phyloP scores from a whole-genome alignment of 2,888 invertebrate genomes.

The Allophyes oxyacanthae region DNA sequence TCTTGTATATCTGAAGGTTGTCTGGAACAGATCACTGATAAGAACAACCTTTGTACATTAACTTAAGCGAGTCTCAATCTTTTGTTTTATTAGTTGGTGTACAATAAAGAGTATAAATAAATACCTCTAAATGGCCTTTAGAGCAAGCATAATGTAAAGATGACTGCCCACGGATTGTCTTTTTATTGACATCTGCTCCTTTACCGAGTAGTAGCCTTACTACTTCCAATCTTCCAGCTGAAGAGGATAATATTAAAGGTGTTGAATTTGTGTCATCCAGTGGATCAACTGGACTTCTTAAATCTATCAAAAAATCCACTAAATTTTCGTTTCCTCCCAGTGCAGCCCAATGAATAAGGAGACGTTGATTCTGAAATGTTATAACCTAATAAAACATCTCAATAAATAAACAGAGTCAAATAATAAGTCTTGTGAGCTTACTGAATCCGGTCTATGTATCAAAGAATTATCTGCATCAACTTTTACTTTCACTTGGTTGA shows the following conservation, averaged over 20 bases:
- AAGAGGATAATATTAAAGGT: conserved; percentile 94
- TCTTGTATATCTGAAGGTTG: too few relatives aligned
- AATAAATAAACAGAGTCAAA: too few relatives aligned
- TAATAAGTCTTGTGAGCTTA: conserved; percentile 59
- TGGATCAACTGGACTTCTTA: conserved; percentile 91
- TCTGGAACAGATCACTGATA: too few relatives aligned
- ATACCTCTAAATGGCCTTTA: conserved; percentile 93
- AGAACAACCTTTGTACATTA: too few relatives aligned
- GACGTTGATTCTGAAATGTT: conserved; percentile 90
- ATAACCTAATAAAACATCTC: not conserved
- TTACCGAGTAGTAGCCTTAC: conserved; percentile 91
- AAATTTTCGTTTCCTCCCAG: conserved; percentile 93
- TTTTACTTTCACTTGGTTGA: conserved; percentile 90
- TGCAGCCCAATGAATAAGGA: conserved; percentile 94
- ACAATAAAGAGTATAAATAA: conserved; percentile 6
- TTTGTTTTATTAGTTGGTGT: too few relatives aligned
- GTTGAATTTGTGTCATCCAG: conserved; percentile 93
- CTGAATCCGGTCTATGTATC: conserved; percentile 71
- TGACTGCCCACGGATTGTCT: conserved; percentile 93
- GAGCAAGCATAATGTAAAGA: conserved; percentile 96
- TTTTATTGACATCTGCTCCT: conserved; percentile 93
- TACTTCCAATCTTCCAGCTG: conserved; percentile 92
- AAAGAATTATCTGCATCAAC: conserved; percentile 86
- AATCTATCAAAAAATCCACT: conserved; percentile 91
- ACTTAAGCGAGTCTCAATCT: too few relatives aligned